Base-by-base conservation (phyloP, 2,888 invertebrate species). In the Epicampocera succincta region DNA sequence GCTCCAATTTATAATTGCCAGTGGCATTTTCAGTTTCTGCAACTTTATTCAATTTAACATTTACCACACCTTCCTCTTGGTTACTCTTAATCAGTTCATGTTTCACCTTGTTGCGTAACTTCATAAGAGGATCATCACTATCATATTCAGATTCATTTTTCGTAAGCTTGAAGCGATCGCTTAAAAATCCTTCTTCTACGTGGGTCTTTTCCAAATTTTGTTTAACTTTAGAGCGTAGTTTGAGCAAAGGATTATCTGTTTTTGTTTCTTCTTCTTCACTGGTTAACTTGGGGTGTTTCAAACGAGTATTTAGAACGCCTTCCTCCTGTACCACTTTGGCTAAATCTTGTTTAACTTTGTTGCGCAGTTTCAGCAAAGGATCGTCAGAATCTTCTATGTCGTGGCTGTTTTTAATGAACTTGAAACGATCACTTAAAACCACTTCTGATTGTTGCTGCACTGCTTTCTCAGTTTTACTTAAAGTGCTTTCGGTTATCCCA, bases 11-110 rank as follows among this genome's bases (percentile, higher is more conserved):
- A 9, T 46, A 29, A 8, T 46, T 54, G 3, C 1, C n/a, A 11
- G 72, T 17, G 12, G 9, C 54, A 9, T 69, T 77, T 13, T 72
- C 65, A 12, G 65, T 63, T 48, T 85, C 87, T 12, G 80, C 75
- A 3, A 89, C 58, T 29, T 87, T 86, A 52, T 87, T 88, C 0
- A 89, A 80, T 17, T 87, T 88, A 13, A 84, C 83, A 38, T 69
- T 87, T 13, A 86, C 85, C 1, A 86, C 86, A 3, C 86, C 87
- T 66, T 86, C 85, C 0, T 86, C 85, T 3, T 77, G 68, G 17
- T 65, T 79, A 11, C 61, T 50, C 25, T 78, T 72, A 15, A 60
- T 21, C 11, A 81, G 77, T 13, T 85, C 84, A 0, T 80, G 78
- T 25, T 83, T 80, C 0, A 81, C 78, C 13, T 85, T 85, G 3